phyloP scores from a whole-genome alignment of 2,113 vertebrate species.

The Poeciliopsis prolifica region DNA sequence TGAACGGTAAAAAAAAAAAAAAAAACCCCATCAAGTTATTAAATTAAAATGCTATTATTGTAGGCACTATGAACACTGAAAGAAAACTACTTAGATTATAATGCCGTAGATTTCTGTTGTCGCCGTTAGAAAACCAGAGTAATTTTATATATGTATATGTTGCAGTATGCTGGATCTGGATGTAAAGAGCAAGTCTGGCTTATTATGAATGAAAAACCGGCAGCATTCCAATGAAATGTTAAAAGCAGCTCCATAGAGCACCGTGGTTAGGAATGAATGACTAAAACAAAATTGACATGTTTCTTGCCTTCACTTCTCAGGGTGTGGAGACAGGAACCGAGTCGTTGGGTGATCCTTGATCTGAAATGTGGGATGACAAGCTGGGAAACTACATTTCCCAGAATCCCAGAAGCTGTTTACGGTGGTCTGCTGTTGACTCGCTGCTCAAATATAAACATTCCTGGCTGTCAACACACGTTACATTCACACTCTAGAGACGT shows the following conservation, averaged over 20 bases:
- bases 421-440: background rate
- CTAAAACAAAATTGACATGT: too few relatives aligned
- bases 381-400: constrained; percentile 19
- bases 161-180: too few relatives aligned
- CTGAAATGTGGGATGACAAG: background rate
- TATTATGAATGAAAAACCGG: background rate
- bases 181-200: background rate
- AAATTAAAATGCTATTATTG: background rate
- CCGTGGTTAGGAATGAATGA: background rate
- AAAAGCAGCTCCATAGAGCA: background rate
- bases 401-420: constrained; percentile 3
- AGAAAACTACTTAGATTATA: too few relatives aligned
- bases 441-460: background rate
- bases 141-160: background rate
- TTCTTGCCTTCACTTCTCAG: too few relatives aligned
- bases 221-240: background rate
- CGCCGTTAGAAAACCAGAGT: too few relatives aligned
- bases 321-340: background rate
- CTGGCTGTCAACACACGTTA: background rate
- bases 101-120: too few relatives aligned
- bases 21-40: background rate
- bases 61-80: too few relatives aligned
- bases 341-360: too few relatives aligned
- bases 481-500: background rate
- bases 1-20: background rate